A percentile compares a stretch with the other conserved stretches of the same genome.
Evolutionary conservation across 2,888 invertebrate genomes (phyloP).

Genomic region (Atethmia centrago): DNA sequence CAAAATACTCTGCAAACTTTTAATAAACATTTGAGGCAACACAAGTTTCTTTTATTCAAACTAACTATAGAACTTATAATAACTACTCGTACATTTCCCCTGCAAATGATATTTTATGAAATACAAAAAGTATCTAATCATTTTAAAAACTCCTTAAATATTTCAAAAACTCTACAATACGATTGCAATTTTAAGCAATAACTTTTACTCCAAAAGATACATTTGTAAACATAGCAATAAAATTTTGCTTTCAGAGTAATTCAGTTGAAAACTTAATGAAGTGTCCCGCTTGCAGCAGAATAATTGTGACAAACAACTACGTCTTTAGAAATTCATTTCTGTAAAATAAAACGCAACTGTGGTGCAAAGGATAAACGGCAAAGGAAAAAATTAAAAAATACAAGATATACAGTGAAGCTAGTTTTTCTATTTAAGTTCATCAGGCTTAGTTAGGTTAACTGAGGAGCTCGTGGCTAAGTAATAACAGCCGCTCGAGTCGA

Average conservation of each 20-base stretch:
- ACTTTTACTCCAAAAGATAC: slow-evolving; percentile 32
- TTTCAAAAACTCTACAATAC: slow-evolving; percentile 9
- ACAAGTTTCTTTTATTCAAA: background rate
- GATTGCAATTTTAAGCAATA: slow-evolving; percentile 28
- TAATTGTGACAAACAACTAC: slow-evolving; percentile 55
- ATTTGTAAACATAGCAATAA: slow-evolving; percentile 58
- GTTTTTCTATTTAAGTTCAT: background rate
- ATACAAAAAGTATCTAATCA: background rate
- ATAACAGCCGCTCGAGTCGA: too few species aligned
- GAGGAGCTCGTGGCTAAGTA: too few species aligned
- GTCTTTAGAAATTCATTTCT: slow-evolving; percentile 54
- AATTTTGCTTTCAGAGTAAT: slow-evolving; percentile 45
- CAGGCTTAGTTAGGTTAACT: too few species aligned
- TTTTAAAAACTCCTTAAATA: background rate
- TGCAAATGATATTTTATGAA: background rate
- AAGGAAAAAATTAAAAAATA: slow-evolving; percentile 8
- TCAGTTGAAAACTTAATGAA: slow-evolving; percentile 57
- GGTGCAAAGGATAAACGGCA: slow-evolving; percentile 6
- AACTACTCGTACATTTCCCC: background rate
- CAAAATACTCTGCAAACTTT: background rate
- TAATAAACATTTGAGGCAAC: background rate
- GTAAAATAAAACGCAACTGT: slow-evolving; percentile 48
- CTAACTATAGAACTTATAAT: background rate
- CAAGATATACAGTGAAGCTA: background rate
- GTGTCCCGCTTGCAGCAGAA: slow-evolving; percentile 55